Evolutionary conservation across 2,888 invertebrate species (phyloP).

Genomic region (Sepiola atlantica): DNA sequence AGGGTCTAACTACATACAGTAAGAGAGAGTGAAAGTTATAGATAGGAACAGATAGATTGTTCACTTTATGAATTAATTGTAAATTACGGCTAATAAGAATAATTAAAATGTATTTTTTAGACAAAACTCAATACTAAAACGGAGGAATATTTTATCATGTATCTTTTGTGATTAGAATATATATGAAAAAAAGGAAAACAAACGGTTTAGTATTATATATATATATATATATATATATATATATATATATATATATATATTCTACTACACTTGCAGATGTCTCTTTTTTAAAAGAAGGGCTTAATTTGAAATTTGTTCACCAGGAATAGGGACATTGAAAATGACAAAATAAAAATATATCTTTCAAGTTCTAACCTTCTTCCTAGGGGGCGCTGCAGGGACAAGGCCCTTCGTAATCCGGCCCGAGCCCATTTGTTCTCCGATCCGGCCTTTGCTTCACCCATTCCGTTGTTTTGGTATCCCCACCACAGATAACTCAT

Average conservation of each 20-base stretch:
- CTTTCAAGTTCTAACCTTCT: background rate
- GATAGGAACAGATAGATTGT: background rate
- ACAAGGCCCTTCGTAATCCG: background rate
- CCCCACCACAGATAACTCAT: background rate
- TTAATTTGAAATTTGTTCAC: background rate
- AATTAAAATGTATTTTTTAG: background rate
- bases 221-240: background rate
- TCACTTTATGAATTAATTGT: too few relatives aligned
- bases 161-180: background rate
- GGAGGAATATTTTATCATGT: too few relatives aligned
- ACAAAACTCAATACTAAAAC: background rate
- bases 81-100: background rate
- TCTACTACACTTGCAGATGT: background rate
- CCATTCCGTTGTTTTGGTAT: slow-evolving; percentile 6
- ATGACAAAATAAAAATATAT: background rate
- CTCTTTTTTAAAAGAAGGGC: background rate
- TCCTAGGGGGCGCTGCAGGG: background rate
- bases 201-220: too few relatives aligned
- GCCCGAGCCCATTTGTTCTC: background rate
- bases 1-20: too few relatives aligned
- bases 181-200: too few relatives aligned
- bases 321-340: too few relatives aligned
- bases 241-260: background rate
- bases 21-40: background rate
- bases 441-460: background rate